Base-by-base conservation (phyloP, 2,113 vertebrate species). In the Macquaria australasica region DNA sequence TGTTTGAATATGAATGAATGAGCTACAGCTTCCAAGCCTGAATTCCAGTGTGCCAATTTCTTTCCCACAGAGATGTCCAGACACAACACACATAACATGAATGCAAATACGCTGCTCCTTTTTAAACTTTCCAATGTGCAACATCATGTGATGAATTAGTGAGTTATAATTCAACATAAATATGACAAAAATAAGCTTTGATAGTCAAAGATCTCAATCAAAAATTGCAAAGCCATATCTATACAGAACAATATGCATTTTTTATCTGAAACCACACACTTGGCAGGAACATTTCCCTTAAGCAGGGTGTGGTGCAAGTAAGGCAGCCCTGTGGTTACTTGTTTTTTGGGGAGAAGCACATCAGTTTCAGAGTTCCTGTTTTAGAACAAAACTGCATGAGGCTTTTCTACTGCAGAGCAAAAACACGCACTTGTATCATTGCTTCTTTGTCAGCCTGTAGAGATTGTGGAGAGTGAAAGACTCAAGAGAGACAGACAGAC, bases 1-100 rank as follows among this genome's bases (percentile, higher is more conserved):
- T 62, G 37, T 58, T 77, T 78, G 69, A 85, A 89, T 88, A 84
- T 81, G 50, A 87, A 86, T 82, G 28, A 85, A 28, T 43, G 53
- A 77, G 62, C 62, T 25, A 15, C n/a, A 50, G 58, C 66, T 25
- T 77, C 15, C 34, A n/a, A 67, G 56, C 9, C 67, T 28, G 39
- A 77, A 39, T 83, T 48, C 12, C 16, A 39, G 59, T 39, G 15
- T 72, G 69, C 45, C 67, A 20, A 39, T 72, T 63, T 62, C 10
- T 56, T 68, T 66, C 43, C 14, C 21, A 28, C 41, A 53, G 64
- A 63, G 6, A 72, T 3, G 7, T 48, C 37, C 48, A 81, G 45
- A n/a, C 23, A 39, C 0, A 2, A 83, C 64, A n/a, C 39, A 37
- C 53, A 12, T 12, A 28, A 45, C 12, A 63, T 12, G 20, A 66